phyloP scores from a whole-genome alignment of 2,797 vertebrate species.

The Onychomys arenicola region DNA sequence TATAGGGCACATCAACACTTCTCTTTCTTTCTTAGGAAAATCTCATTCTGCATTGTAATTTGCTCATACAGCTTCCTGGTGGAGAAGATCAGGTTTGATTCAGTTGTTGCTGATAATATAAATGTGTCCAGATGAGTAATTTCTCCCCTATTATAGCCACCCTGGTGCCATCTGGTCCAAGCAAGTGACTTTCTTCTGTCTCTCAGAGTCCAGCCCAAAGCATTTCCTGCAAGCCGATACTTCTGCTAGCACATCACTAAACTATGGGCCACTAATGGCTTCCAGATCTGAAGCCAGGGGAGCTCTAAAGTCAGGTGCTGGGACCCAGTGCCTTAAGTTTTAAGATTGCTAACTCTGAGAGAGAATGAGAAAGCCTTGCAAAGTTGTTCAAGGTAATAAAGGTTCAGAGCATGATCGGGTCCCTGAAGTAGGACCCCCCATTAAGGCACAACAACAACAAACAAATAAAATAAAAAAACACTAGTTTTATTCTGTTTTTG shows the following conservation, averaged over 20 bases:
- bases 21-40: conserved; percentile 41
- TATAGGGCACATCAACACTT: not conserved
- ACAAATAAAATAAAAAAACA: conserved; percentile 33
- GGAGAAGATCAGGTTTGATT: conserved; percentile 37
- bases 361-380: not conserved
- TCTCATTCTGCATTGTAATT: conserved; percentile 9
- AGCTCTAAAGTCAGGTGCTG: not conserved
- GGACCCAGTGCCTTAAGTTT: not conserved
- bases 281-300: not conserved
- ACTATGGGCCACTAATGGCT: not conserved
- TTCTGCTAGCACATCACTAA: not conserved
- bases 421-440: not conserved
- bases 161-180: not conserved
- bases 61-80: not conserved
- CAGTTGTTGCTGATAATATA: conserved; percentile 38
- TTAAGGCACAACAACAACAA: not conserved
- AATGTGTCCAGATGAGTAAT: conserved; percentile 8
- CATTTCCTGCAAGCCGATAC: not conserved
- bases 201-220: not conserved
- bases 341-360: not conserved
- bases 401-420: not conserved
- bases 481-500: not conserved
- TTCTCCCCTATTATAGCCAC: conserved; percentile 4
- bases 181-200: conserved; percentile 11
- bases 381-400: not conserved